Base-by-base conservation (phyloP, 2,888 invertebrate genomes). In the Chloroclysta siterata region DNA sequence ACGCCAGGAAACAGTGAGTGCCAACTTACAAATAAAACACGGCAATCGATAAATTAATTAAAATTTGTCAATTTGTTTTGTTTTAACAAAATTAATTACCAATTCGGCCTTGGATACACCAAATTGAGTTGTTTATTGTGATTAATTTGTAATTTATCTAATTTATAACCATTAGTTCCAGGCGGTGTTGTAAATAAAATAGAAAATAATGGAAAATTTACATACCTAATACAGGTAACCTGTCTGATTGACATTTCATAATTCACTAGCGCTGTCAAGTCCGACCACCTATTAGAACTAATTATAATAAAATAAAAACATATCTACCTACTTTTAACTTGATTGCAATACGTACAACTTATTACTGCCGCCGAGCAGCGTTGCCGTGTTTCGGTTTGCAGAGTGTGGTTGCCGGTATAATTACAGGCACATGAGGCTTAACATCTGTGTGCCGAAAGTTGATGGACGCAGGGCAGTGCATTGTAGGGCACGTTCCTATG, bases 31-130 rank as follows among this genome's bases (percentile, higher is more conserved):
- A 56, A 67, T 44, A 44, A 68, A 65, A 76, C 66, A 68, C 72
- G 63, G 58, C 55, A 62, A 59, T 8, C 10, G 0, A 10, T 50
- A 70, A 70, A 73, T 75, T 76, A 74, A 73, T 72, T 67, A 59
- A n/a, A 62, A 60, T 51, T 69, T 56, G 63, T 60, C 65, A 74
- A 75, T 78, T 76, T 81, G 72, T 78, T 80, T 81, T 75, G 77
- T 77, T 72, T 69, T 39, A 66, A 66, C 66, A 74, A 73, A 75
- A 81, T 82, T 81, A 80, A 81, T 81, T 72, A 76, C 72, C 71
- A 57, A 33, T 77, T 69, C 72, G 60, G 67, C 81, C 81, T 82
- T 82, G 81, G 72, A 54, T 60, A 54, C 55, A 53, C 47, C 10
- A 62, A 59, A 58, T 72, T 74, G 65, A 72, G 66, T 69, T 67